phyloP scores from a whole-genome alignment of 2,113 vertebrate species.

The Silurus meridionalis region DNA sequence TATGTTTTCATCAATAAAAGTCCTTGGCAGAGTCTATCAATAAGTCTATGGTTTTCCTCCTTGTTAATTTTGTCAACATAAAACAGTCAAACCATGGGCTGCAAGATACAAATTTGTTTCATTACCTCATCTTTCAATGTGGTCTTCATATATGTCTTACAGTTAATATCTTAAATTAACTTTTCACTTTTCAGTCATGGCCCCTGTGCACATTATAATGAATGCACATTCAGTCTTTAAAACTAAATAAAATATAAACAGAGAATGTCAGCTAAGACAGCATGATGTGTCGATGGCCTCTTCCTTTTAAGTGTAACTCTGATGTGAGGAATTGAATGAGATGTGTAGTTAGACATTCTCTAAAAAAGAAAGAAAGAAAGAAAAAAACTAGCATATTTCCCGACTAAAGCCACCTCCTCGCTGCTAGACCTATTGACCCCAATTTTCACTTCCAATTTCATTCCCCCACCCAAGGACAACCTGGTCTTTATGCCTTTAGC shows the following conservation, averaged over 20 bases:
- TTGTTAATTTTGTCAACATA: background rate
- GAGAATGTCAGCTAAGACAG: constrained; percentile 40
- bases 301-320: constrained; percentile 18
- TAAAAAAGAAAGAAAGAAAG: background rate
- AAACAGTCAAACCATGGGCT: background rate
- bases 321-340: constrained; percentile 25
- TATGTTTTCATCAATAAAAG: background rate
- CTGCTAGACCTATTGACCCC: constrained; percentile 43
- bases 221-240: constrained; percentile 8
- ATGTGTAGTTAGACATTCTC: constrained; percentile 35
- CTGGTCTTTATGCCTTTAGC: constrained; percentile 41
- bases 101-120: background rate
- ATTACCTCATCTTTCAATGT: background rate
- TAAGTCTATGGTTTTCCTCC: background rate
- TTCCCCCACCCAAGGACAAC: constrained; percentile 62
- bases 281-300: constrained; percentile 39
- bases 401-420: constrained; percentile 43
- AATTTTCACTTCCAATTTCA: constrained; percentile 55
- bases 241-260: constrained; percentile 1
- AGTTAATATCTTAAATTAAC: constrained; percentile 5
- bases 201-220: constrained; percentile 2
- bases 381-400: constrained; percentile 14
- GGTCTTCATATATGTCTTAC: background rate
- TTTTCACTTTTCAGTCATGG: background rate
- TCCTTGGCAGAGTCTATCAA: background rate